These are phyloP conservation scores for Ophonus ardosiacus DNA, from an alignment of 2,888 invertebrate species.

Conservation along the genomic window DNA sequence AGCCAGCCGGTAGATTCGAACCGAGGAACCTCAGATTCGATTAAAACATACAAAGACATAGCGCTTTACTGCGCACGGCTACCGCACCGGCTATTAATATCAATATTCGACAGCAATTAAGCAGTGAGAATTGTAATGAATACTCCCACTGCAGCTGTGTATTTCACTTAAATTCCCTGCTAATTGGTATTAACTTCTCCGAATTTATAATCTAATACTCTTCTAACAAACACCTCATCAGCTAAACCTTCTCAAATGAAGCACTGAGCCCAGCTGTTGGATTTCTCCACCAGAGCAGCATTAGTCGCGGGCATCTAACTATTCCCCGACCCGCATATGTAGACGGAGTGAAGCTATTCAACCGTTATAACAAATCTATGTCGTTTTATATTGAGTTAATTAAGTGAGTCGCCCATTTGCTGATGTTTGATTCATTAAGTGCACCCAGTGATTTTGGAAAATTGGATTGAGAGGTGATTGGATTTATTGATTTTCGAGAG, in stretches of 20 bases:
- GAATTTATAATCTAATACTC: neutral
- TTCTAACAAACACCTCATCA: neutral
- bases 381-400: constrained; percentile 38
- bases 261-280: neutral
- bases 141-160: too few species aligned
- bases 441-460: constrained; percentile 26
- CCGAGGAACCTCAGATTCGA: too few species aligned
- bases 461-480: neutral
- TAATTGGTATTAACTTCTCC: neutral
- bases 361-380: neutral
- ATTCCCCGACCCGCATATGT: neutral
- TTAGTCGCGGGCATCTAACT: neutral
- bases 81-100: too few species aligned
- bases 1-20: too few species aligned
- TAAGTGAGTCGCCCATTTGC: constrained; percentile 4
- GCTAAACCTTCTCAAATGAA: neutral
- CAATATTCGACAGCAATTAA: too few species aligned
- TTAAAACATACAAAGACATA: too few species aligned
- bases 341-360: neutral
- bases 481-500: neutral
- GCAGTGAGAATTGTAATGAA: too few species aligned
- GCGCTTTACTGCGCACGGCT: too few species aligned
- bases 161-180: neutral
- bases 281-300: neutral
- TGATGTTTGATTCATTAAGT: constrained; percentile 40